Evolutionary conservation across 2,113 vertebrate genomes (phyloP).

Genomic region (Lates calcarifer): DNA sequence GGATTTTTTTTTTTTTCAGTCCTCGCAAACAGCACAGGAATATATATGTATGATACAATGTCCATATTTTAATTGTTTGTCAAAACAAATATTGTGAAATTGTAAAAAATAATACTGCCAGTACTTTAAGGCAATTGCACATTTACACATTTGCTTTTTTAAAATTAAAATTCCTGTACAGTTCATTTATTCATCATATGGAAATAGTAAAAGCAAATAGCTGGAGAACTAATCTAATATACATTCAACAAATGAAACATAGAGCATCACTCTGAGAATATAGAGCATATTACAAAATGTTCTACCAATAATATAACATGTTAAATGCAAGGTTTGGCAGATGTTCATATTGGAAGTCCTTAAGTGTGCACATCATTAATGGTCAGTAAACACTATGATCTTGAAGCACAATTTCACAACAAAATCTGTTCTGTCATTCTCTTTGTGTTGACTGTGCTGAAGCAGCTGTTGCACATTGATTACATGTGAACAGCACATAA

Average conservation of each 20-base stretch:
- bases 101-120: background rate
- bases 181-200: slow-evolving; percentile 41
- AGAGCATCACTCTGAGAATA: background rate
- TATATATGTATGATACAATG: background rate
- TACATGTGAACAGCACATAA: slow-evolving; percentile 38
- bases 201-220: slow-evolving; percentile 36
- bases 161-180: slow-evolving; percentile 1
- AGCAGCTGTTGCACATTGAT: slow-evolving; percentile 23
- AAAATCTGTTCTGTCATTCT: background rate
- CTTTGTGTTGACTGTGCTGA: background rate
- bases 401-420: slow-evolving; percentile 19
- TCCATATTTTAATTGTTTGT: background rate
- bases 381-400: slow-evolving; percentile 11
- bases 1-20: background rate
- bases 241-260: slow-evolving; percentile 26
- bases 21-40: background rate
- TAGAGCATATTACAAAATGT: background rate
- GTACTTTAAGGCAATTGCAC: background rate
- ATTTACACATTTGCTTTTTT: slow-evolving; percentile 12
- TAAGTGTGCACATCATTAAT: background rate
- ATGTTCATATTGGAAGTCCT: background rate
- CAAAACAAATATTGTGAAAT: background rate
- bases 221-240: slow-evolving; percentile 37
- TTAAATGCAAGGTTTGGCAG: slow-evolving; percentile 5
- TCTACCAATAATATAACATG: background rate